phyloP scores from a whole-genome alignment of 2,888 invertebrate genomes.

The Nomada flava region DNA sequence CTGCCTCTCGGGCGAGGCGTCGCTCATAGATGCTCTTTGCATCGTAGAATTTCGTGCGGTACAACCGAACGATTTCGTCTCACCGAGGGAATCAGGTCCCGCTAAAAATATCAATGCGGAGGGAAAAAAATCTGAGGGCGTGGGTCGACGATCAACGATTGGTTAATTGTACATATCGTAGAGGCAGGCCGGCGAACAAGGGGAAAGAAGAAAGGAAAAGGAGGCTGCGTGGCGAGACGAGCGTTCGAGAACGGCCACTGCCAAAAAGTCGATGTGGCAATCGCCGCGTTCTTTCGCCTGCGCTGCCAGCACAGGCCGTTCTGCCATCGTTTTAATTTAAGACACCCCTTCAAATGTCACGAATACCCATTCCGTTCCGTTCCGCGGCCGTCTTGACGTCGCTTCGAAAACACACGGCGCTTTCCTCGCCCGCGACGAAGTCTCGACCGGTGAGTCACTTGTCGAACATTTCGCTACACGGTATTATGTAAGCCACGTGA shows the following conservation, averaged over 20 bases:
- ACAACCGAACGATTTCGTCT: slow-evolving; percentile 15
- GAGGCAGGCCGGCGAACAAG: background rate
- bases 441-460: slow-evolving; percentile 43
- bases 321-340: slow-evolving; percentile 81
- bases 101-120: slow-evolving; percentile 47
- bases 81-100: background rate
- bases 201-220: slow-evolving; percentile 11
- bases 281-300: slow-evolving; percentile 73
- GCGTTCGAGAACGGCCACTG: slow-evolving; percentile 56
- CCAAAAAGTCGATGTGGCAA: slow-evolving; percentile 78
- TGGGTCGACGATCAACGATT: slow-evolving; percentile 35
- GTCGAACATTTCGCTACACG: slow-evolving; percentile 18
- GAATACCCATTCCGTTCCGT: slow-evolving; percentile 79
- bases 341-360: slow-evolving; percentile 82
- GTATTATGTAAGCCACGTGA: slow-evolving; percentile 30
- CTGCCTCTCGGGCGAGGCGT: background rate
- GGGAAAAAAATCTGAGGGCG: slow-evolving; percentile 8
- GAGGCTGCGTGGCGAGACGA: slow-evolving; percentile 25
- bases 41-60: slow-evolving; percentile 29
- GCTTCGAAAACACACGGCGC: slow-evolving; percentile 68
- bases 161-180: slow-evolving; percentile 54
- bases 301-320: slow-evolving; percentile 72
- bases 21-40: background rate
- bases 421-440: slow-evolving; percentile 37
- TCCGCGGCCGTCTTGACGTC: slow-evolving; percentile 57